Evolutionary conservation across 2,113 vertebrate species (phyloP).

Genomic region (Litocranius walleri): DNA sequence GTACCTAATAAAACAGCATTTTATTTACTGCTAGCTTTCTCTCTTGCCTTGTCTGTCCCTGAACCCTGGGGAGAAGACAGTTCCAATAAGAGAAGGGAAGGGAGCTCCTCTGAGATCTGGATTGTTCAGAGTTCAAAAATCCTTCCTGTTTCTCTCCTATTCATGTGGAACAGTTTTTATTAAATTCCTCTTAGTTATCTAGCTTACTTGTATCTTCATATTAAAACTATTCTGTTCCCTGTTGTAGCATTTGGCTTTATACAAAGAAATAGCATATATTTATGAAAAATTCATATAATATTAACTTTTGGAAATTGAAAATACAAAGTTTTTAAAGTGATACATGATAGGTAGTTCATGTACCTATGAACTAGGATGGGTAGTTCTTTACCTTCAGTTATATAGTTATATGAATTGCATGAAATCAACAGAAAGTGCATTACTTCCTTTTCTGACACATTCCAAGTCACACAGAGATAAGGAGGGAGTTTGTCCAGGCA

Average conservation of each 20-base stretch:
- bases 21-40: not conserved
- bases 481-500: not conserved
- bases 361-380: not conserved
- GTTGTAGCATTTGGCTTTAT: not conserved
- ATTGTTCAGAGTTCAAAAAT: not conserved
- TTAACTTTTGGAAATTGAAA: slow-evolving; percentile 5
- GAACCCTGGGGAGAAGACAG: rapidly evolving
- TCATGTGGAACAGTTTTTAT: not conserved
- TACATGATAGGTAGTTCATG: not conserved
- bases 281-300: not conserved
- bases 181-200: not conserved
- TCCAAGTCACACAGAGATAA: not conserved
- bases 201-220: not conserved
- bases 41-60: not conserved
- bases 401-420: not conserved
- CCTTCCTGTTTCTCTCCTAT: not conserved
- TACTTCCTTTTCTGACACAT: not conserved
- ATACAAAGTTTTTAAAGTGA: not conserved
- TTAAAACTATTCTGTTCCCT: not conserved
- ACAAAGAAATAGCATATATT: not conserved
- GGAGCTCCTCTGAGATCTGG: not conserved
- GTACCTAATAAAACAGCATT: not conserved
- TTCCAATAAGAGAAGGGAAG: not conserved
- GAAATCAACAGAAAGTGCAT: not conserved
- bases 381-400: not conserved